Evolutionary conservation across 2,888 invertebrate genomes (phyloP).

Genomic region (Gryllus longicercus): DNA sequence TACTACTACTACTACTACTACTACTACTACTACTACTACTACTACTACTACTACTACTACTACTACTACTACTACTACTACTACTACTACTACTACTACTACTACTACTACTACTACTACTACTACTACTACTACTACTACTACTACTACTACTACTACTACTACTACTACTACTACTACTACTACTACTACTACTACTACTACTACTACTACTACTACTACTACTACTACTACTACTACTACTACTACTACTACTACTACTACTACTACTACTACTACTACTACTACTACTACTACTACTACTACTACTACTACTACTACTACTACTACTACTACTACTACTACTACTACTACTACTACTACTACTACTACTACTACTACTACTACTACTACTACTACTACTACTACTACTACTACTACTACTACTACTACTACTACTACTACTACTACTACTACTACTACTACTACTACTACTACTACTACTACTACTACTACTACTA

Average conservation of each 20-base stretch:
- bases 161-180: constrained; percentile 28
- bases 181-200: constrained; percentile 27
- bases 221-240: constrained; percentile 28
- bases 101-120: constrained; percentile 27
- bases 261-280: constrained; percentile 28
- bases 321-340: constrained; percentile 28
- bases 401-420: constrained; percentile 27
- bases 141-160: constrained; percentile 28
- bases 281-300: constrained; percentile 27
- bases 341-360: constrained; percentile 27
- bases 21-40: constrained; percentile 27
- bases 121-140: constrained; percentile 28
- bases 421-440: constrained; percentile 28
- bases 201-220: constrained; percentile 28
- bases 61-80: constrained; percentile 28
- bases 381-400: constrained; percentile 28
- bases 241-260: constrained; percentile 27
- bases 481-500: constrained; percentile 28
- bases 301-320: constrained; percentile 27
- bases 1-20: constrained; percentile 28
- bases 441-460: constrained; percentile 28
- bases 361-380: constrained; percentile 27
- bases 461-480: constrained; percentile 28
- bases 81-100: constrained; percentile 28
- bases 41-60: constrained; percentile 28